Base-by-base conservation (phyloP, 2,888 invertebrate species). In the Drosophila algonquin region DNA sequence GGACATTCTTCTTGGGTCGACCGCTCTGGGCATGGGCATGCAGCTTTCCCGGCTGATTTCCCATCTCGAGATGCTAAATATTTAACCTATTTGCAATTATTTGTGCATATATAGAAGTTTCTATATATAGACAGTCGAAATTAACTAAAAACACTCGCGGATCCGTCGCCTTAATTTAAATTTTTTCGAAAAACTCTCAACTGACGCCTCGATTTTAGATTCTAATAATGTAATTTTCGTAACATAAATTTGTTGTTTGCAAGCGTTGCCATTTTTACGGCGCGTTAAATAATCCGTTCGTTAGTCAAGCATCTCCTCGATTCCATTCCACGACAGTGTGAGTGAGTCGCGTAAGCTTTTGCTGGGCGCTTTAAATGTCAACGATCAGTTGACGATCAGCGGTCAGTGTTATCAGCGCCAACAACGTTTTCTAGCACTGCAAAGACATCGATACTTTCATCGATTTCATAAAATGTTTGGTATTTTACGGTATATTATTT, bases 1-100 rank as follows among this genome's bases (percentile, higher is more conserved):
- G 96, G 88, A 96, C 95, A 93, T 95, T 95, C 93, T 96, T 96
- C 90, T 94, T 95, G 90, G 94, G 94, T 92, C 94, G 92, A 85
- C 92, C 92, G 91, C 93, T 92, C 90, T 93, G 93, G 51, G 83
- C 68, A 63, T 90, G 87, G 50, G 80, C 79, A 93, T 93, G 93
- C 77, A 93, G 93, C 92, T 94, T 95, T 87, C 94, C 93, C 91
- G 94, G 93, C 91, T 94, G 93, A 93, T 95, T 95, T 91, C 95
- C 95, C 95, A 95, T 95, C 58, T 85, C 71, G 76, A 63, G 73
- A 46, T 46, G 70, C 69, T 75, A 71, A 78, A 78, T 87, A 69
- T 82, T 82, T 88, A 82, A 87, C 87, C 86, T 86, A 86, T 88
- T 88, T 84, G 76, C 77, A 77, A 77, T 77, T 80, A 73, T 63